Evolutionary conservation across 1,140 invertebrate species (phyloP), one percentile per base, ranked within the genome.

Genomic region (Epicauta chinensis): DNA sequence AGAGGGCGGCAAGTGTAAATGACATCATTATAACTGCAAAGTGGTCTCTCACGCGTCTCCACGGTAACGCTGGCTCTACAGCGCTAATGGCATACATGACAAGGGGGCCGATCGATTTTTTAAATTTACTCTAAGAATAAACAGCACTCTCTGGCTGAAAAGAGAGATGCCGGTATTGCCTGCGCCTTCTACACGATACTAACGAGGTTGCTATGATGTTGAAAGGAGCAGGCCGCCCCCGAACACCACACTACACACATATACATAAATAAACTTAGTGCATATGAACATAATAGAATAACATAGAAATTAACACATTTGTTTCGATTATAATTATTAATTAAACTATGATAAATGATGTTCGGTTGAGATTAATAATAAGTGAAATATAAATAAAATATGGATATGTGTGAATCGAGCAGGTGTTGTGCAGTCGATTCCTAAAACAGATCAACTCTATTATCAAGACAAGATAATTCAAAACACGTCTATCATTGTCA

Each of bases 11-110:
- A 66, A 70, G 68, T 70, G 68, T 67, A 70, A 70, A 70, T 70
- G 68, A 70, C 68, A 70, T 70, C 68, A 70, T 70, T 70, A 70
- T 70, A 70, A 70, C 66, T 68, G 66, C 65, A 68, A 70, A 70
- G 63, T 67, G 68, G 66, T 68, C 63, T 64, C 62, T 59, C 65
- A 55, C 61, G 53, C 68, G 65, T 68, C 65, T 58, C 66, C 67
- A 62, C 47, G 67, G 66, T 56, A 68, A 68, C 66, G 64, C 51
- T 56, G 48, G 31, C 34, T 40, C 52, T 39, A 49, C 57, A 54
- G 62, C 66, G 66, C 67, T 69, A 69, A 69, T 69, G 66, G 67
- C 67, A 69, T 69, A 69, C 67, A 69, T 69, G 67, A 69, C 67
- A 69, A 68, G 67, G 66, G 66, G 64, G 56, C 42, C 61, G 61